Conservation (phyloP, 2,888 invertebrate genomes). For the Sinhomidia bicolor region DNA sequence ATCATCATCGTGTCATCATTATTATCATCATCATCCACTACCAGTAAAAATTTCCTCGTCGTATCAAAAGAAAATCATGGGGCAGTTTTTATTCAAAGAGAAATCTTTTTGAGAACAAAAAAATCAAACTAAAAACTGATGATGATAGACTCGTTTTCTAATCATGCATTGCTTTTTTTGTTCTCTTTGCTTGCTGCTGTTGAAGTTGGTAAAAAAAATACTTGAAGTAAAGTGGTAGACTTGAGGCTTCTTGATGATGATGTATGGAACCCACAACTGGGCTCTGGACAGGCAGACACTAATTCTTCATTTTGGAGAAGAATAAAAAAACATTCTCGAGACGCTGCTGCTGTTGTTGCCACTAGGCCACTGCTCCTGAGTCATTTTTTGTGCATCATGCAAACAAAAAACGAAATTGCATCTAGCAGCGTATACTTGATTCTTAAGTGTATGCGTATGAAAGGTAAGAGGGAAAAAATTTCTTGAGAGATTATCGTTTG, state of each 20-base stretch:
- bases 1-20: neutral
- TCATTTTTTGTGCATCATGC: conserved; percentile 16
- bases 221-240: neutral
- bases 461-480: neutral
- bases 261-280: conserved; percentile 52
- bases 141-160: conserved; percentile 57
- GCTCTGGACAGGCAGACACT: conserved; percentile 57
- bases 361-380: neutral
- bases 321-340: neutral
- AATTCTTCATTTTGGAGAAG: conserved; percentile 30
- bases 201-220: neutral
- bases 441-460: neutral
- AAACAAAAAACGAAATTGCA: conserved; percentile 20
- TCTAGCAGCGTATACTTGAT: neutral
- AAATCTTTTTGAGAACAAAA: conserved; percentile 31
- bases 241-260: conserved; percentile 55
- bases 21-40: neutral
- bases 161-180: conserved; percentile 48
- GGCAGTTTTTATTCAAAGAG: conserved; percentile 31
- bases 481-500: conserved; percentile 26
- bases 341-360: neutral
- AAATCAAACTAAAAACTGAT: conserved; percentile 9
- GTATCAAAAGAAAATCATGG: conserved; percentile 5
- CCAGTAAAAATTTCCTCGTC: neutral
- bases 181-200: neutral